Evolutionary conservation across 30 jellyfish, hydroid and myxozoan species (phyloP), one percentile per base, ranked within the genome.

Genomic region (Aurelia aurita): DNA sequence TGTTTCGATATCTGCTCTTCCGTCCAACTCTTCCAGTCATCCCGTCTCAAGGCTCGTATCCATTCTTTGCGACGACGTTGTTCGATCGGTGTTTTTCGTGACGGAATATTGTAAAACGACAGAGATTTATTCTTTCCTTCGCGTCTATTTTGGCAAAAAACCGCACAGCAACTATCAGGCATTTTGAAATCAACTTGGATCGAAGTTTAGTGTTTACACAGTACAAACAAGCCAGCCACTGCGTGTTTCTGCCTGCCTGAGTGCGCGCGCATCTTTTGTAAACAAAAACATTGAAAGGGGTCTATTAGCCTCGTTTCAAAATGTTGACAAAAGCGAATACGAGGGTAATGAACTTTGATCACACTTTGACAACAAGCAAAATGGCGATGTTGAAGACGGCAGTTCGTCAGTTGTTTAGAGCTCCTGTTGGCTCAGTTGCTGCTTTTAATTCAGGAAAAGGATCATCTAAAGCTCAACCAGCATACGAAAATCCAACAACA

Each of bases 401-500:
- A 20, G 18, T 26, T 35, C 82, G 66, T 18, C 54, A 45, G 27
- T n/a, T 70, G 45, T 70, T 43, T 5, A 70, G 32, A 19, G 20
- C 27, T 27, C 72, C 68, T 22, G 25, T 53, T 7, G 18, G 53
- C n/a, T 43, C 60, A 66, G 21, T 39, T 20, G 44, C 46, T 0
- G 22, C 69, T 43, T 15, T 69, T 13, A n/a, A 49, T 29, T 23
- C 63, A 31, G 58, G 91, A 28, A 53, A 43, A 8, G 20, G 10
- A n/a, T 51, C 83, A 14, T 22, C 44, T 14, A 47, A 80, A 45
- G 85, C 91, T 3, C 91, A 82, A 55, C 82, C 91, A 25, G 91
- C 91, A 35, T 82, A 82, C 45, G 95, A 90, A 44, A 16, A 72
- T 49, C 93, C 96, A 13, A 39, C 84, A 2, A 94, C 85, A 23